Percentiles rank a stretch among this genome's conserved stretches.
phyloP scores from a whole-genome alignment of 1,140 invertebrate genomes.

The Macrostomum lignano region DNA sequence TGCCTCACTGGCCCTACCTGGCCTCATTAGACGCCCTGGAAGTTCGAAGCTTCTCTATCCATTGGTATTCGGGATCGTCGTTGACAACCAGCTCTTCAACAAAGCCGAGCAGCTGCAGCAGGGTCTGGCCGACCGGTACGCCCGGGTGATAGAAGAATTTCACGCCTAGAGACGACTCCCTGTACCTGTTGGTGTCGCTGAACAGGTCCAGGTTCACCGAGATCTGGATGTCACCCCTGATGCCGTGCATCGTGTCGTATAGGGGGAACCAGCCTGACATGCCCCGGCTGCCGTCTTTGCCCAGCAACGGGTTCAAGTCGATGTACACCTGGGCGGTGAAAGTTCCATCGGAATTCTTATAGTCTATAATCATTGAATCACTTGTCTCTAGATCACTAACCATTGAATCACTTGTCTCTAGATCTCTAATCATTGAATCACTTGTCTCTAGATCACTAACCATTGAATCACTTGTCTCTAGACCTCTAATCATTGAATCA shows the following conservation, averaged over 20 bases:
- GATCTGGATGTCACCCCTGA: conserved; percentile 76
- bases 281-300: conserved; percentile 36
- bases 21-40: conserved; percentile 82
- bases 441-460: no score
- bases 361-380: no score
- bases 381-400: no score
- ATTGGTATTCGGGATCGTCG: conserved; percentile 90
- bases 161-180: no score
- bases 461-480: no score
- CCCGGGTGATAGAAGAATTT: conserved; percentile 62
- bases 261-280: conserved; percentile 95
- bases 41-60: conserved; percentile 90
- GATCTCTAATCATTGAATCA: no score
- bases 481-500: no score
- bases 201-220: conserved; percentile 83
- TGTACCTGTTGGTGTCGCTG: conserved; percentile 64
- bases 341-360: no score
- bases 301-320: conserved; percentile 30
- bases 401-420: no score
- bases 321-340: conserved; percentile 47
- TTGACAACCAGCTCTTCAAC: conserved; percentile 86
- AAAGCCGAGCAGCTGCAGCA: conserved; percentile 64
- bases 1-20: no score
- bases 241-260: conserved; percentile 88
- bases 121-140: conserved; percentile 55